phyloP scores from a whole-genome alignment of 2,888 invertebrate species.

The Perizoma flavofasciatum region DNA sequence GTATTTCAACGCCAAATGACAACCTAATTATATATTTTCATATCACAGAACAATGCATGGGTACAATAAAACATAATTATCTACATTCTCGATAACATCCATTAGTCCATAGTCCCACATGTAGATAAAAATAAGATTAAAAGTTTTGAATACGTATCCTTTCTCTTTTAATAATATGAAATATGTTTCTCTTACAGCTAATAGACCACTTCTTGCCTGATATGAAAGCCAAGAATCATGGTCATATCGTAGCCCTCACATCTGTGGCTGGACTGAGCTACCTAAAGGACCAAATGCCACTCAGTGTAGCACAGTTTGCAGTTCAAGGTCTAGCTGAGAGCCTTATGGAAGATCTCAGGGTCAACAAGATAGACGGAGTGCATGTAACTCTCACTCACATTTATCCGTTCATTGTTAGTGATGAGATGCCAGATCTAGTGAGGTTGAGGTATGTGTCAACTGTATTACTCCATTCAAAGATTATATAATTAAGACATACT shows the following conservation, averaged over 20 bases:
- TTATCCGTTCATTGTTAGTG: constrained; percentile 85
- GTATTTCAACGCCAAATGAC: too few species aligned
- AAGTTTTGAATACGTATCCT: too few species aligned
- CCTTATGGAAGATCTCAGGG: constrained; percentile 84
- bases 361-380: constrained; percentile 81
- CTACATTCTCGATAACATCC: too few species aligned
- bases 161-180: too few species aligned
- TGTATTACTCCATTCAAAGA: too few species aligned
- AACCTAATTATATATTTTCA: too few species aligned
- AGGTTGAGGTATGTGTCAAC: constrained; percentile 73
- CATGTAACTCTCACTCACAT: constrained; percentile 85
- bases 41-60: too few species aligned
- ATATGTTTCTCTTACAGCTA: constrained; percentile 61
- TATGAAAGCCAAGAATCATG: constrained; percentile 83
- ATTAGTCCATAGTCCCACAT: too few species aligned
- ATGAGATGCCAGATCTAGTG: constrained; percentile 78
- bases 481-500: too few species aligned
- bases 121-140: too few species aligned
- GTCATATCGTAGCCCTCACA: constrained; percentile 85
- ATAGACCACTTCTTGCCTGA: constrained; percentile 84
- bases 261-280: constrained; percentile 86
- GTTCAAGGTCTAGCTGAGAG: constrained; percentile 86
- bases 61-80: too few species aligned
- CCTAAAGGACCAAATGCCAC: constrained; percentile 82
- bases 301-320: constrained; percentile 87